These are phyloP conservation scores for Pelusios castaneus DNA, from an alignment of 2,113 vertebrate genomes.

Conservation along the genomic window DNA sequence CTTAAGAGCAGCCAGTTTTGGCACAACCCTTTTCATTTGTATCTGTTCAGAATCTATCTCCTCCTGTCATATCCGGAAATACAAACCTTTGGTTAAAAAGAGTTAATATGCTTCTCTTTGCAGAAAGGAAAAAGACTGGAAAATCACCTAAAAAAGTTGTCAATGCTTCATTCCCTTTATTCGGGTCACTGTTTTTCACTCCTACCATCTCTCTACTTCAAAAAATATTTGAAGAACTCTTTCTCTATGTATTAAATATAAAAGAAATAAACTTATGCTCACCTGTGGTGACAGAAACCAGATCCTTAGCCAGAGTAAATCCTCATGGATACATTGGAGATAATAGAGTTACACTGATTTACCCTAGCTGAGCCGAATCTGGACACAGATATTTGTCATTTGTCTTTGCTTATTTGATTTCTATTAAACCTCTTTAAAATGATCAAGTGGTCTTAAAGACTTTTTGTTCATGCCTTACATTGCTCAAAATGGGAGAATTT, in stretches of 20 bases:
- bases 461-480: background rate
- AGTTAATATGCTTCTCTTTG: slow-evolving; percentile 36
- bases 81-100: slow-evolving; percentile 59
- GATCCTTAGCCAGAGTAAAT: background rate
- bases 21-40: slow-evolving; percentile 68
- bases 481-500: background rate
- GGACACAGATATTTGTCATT: background rate
- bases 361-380: background rate
- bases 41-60: slow-evolving; percentile 69
- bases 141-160: background rate
- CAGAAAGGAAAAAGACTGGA: background rate
- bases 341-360: background rate
- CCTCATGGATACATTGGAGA: background rate
- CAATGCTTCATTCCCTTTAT: slow-evolving; percentile 14
- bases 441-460: rapidly evolving
- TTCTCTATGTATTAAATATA: background rate
- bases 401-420: background rate
- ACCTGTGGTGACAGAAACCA: background rate
- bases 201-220: background rate
- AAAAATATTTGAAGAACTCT: background rate
- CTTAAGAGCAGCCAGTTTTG: slow-evolving; percentile 64
- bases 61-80: slow-evolving; percentile 73
- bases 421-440: background rate
- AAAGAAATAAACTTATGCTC: background rate
- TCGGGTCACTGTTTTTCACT: background rate